A percentile compares a stretch with the other conserved stretches of the same genome.
phyloP scores from a whole-genome alignment of 2,797 vertebrate species.

The Lepus townsendii region DNA sequence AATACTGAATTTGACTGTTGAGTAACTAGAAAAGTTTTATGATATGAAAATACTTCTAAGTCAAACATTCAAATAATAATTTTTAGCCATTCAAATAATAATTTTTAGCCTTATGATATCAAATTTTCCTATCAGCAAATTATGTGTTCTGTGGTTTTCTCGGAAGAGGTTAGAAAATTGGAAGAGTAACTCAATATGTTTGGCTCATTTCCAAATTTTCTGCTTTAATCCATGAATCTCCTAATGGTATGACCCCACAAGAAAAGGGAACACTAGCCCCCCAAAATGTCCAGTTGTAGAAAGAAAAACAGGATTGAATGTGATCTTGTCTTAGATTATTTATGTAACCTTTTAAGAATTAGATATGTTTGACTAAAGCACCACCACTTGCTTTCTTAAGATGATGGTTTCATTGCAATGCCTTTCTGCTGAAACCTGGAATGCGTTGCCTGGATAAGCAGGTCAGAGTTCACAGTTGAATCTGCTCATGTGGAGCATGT shows the following conservation, averaged over 20 bases:
- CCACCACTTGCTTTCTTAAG: constrained; percentile 69
- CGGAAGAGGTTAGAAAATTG: background rate
- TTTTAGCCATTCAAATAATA: constrained; percentile 26
- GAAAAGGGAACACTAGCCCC: constrained; percentile 10
- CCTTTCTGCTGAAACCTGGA: constrained; percentile 57
- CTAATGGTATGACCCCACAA: constrained; percentile 7
- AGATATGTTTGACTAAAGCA: constrained; percentile 61
- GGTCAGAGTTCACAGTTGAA: constrained; percentile 69
- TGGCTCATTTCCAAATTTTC: constrained; percentile 49
- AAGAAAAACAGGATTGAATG: constrained; percentile 68
- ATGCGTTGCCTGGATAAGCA: constrained; percentile 46
- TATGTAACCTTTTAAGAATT: constrained; percentile 67
- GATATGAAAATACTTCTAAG: constrained; percentile 56
- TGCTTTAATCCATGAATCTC: constrained; percentile 31
- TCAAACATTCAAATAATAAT: constrained; percentile 26
- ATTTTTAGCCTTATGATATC: constrained; percentile 25
- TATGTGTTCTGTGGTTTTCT: background rate
- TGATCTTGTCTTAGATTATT: constrained; percentile 58
- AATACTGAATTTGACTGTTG: background rate
- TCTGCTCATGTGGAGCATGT: background rate
- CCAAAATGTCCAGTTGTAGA: constrained; percentile 1
- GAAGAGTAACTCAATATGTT: constrained; percentile 39
- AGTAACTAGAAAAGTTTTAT: background rate
- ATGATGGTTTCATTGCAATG: constrained; percentile 68
- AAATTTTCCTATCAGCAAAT: constrained; percentile 36